Evolutionary conservation across 2,113 vertebrate species (phyloP).

Genomic region (Crocuta crocuta): DNA sequence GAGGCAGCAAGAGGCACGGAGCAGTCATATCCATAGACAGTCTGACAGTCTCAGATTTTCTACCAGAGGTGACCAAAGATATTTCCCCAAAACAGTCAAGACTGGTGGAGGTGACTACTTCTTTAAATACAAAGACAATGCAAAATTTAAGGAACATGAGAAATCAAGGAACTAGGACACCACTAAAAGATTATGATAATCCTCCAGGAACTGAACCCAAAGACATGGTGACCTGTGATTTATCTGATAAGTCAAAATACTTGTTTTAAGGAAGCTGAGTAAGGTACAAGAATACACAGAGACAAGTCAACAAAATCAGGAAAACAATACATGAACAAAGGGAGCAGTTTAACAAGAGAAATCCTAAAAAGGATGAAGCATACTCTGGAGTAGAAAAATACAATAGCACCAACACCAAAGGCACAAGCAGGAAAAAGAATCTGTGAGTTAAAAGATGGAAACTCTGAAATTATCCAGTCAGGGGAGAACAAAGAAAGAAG

Average conservation of each 20-base stretch:
- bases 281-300: not conserved
- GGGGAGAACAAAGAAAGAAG: not conserved
- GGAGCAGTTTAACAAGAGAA: not conserved
- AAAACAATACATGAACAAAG: not conserved
- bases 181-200: not conserved
- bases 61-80: not conserved
- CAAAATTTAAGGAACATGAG: not conserved
- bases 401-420: not conserved
- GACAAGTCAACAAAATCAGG: not conserved
- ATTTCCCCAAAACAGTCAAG: not conserved
- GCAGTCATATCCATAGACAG: not conserved
- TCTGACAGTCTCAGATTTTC: not conserved
- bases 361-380: not conserved
- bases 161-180: not conserved
- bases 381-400: not conserved
- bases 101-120: not conserved
- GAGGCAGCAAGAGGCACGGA: not conserved
- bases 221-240: not conserved
- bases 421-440: not conserved
- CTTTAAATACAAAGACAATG: not conserved
- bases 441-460: not conserved
- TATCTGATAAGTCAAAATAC: not conserved
- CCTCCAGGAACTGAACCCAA: not conserved
- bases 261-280: not conserved
- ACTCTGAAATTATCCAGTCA: not conserved